Evolutionary conservation across 2,797 vertebrate species (phyloP), one percentile per base, ranked within the genome.

Genomic region (Haliaeetus albicilla): DNA sequence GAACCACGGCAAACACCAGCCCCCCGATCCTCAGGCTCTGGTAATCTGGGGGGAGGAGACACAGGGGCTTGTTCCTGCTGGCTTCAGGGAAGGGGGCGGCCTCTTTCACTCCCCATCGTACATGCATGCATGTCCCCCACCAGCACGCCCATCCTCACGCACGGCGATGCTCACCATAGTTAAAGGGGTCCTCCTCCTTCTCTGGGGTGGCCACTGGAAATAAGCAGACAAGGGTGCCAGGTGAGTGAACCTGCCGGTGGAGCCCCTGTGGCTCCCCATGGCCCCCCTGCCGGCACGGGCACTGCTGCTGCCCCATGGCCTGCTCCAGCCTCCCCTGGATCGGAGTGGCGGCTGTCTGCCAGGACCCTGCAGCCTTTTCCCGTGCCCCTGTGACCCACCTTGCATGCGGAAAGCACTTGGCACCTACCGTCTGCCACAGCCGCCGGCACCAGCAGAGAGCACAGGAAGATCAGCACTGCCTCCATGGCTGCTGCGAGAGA

Each of bases 1-100:
- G 98, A 76, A 99, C 98, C 94, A 99, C 99, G 0, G 99, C 99
- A 33, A 99, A 98, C 35, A 98, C 98, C 98, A 99, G 78, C 33
- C 99, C 99, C 11, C 99, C 98, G 14, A 99, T 99, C 98, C 99
- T 98, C 97, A 99, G 98, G 93, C 98, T 99, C 96, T 99, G 98
- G 95, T 99, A 99, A 96, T 99, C 99, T 99, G 78, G 6, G 60
- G 51, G 80, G 63, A 92, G 27, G 31, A 83, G 53, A 89, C 54
- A 89, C 22, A 27, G 49, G 30, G 31, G 64, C 49, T 89, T 15
- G 1, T 4, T 90, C 31, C 41, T 14, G 51, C n/a, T 3, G 44
- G 23, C 6, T 6, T 27, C 48, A 5, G 68, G 49, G 53, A 3
- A 10, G 10, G 74, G 76, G 37, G 39, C 30, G 6, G 77, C 44